These are phyloP conservation scores for Malthinus seriepunctatus DNA, from an alignment of 2,888 invertebrate genomes.

Conservation along the genomic window DNA sequence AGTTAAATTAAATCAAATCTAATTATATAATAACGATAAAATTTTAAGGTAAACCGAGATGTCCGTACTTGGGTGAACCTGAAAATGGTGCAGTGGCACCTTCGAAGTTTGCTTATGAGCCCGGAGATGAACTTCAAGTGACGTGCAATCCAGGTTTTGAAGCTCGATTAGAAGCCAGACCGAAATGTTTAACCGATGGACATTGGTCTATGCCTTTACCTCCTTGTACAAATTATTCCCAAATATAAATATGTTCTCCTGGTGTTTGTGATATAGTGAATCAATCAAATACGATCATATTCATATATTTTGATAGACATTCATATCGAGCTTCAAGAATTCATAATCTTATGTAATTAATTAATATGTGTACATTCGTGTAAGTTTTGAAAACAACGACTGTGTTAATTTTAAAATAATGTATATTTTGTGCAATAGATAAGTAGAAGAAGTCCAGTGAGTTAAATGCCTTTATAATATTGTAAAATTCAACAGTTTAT, in stretches of 20 bases:
- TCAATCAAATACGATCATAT: neutral
- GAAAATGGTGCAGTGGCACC: slow-evolving; percentile 71
- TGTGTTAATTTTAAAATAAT: slow-evolving; percentile 32
- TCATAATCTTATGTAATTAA: neutral
- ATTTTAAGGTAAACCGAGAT: slow-evolving; percentile 68
- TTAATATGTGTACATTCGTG: neutral
- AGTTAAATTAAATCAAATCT: slow-evolving; percentile 42
- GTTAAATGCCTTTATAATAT: slow-evolving; percentile 37
- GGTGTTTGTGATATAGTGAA: slow-evolving; percentile 35
- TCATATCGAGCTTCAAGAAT: neutral
- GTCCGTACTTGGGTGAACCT: slow-evolving; percentile 73
- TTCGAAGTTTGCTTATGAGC: slow-evolving; percentile 73
- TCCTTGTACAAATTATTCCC: slow-evolving; percentile 65
- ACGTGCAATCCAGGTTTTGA: slow-evolving; percentile 71
- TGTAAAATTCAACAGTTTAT: slow-evolving; percentile 36
- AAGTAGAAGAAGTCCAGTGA: slow-evolving; percentile 28
- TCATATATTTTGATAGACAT: too few relatives aligned
- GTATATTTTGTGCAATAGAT: slow-evolving; percentile 31
- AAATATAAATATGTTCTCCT: slow-evolving; percentile 43
- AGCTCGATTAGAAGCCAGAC: slow-evolving; percentile 52
- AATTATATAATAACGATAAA: neutral
- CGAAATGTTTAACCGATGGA: slow-evolving; percentile 68
- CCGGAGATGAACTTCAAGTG: slow-evolving; percentile 71
- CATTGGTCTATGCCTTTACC: slow-evolving; percentile 71
- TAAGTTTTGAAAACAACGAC: slow-evolving; percentile 34